Evolutionary conservation across 2,888 invertebrate genomes (phyloP), one percentile per base, ranked within the genome.

Genomic region (Cryptus armator): DNA sequence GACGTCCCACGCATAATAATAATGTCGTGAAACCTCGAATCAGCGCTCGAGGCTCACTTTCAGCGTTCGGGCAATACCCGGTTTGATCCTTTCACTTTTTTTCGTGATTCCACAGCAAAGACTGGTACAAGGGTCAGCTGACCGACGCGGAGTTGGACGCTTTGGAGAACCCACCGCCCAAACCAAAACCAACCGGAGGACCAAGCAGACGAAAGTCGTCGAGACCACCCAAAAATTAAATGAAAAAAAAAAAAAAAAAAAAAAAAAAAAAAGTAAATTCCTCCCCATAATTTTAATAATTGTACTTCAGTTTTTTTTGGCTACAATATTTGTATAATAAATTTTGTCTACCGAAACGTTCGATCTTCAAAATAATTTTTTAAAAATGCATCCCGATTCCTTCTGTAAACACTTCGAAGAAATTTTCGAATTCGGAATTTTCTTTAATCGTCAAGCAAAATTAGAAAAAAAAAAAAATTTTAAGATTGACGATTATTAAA

Each of bases 101-200:
- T 77, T 71, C 67, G 75, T 78, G 14, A 80, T 85, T 92, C 59
- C 95, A n/a, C 94, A 98, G 98, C 94, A 96, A 96, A 88, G 98
- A 98, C 91, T 98, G 98, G 98, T 98, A 98, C 94, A 97, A 98
- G 92, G 98, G 96, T 59, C 96, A 97, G 87, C 94, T 98, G 90
- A 97, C 97, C 9, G 98, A 97, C 86, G 96, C 96, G 56, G 96
- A 98, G 92, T 93, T 98, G 81, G 96, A 96, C 0, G 97, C 96
- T 56, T 94, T 98, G 87, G 98, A 98, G 94, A 96, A 97, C 94
- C 97, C 98, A 2, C 96, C 97, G 53, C 94, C 95, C 16, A 96
- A 95, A 90, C 95, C 96, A 5, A 96, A 95, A 90, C 95, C 89
- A 90, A 94, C 94, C 0, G 94, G 95, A 9, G 95, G 95, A 43